Base-by-base conservation (phyloP, 2,888 invertebrate genomes). In the Chaetogeoica ovagalla region DNA sequence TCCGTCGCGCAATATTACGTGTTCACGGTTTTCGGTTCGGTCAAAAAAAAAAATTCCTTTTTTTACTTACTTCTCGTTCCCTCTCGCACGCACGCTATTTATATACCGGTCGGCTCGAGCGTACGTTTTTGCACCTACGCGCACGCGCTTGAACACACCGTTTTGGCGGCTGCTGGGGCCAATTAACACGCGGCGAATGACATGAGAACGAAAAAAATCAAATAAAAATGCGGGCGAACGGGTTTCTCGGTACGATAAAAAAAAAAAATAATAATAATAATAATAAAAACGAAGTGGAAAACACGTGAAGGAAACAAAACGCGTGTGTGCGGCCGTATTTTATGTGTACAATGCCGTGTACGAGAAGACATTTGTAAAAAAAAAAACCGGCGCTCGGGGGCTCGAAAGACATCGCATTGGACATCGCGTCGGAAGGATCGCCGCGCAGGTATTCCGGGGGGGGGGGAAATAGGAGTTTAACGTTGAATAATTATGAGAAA, bases 141-240 rank as follows among this genome's bases (percentile, higher is more conserved):
- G 39, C 48, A 19, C 19, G 30, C 23, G 48, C 60, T 13, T 19
- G n/a, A 19, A 60, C 39, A 59, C 59, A 71, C 39, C 7, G 4
- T 17, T 43, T 60, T 59, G 48, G 48, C 23, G 68, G 62, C 70
- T 52, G 70, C 30, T 60, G 52, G 52, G 62, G 52, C 21, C 77
- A 77, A 77, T 76, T 76, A 77, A 77, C 77, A 70, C 77, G 30
- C 30, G 30, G 30, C 30, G 60, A 57, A 79, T 70, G 79, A 79
- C 79, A 79, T 70, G 55, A 76, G 68, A 70, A 77, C 71, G 60
- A 43, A 66, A 66, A 66, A 43, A 66, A 60, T 30, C 2, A 70
- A 70, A 70, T 68, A 57, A 62, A 79, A 70, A 79, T 79, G 79
- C 79, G 23, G 70, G 63, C 79, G 71, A 79, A 79, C 79, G 70